Percentiles rank a stretch among this genome's conserved stretches.
Conservation (phyloP, 2,797 vertebrate species). For the Agapornis canus region DNA sequence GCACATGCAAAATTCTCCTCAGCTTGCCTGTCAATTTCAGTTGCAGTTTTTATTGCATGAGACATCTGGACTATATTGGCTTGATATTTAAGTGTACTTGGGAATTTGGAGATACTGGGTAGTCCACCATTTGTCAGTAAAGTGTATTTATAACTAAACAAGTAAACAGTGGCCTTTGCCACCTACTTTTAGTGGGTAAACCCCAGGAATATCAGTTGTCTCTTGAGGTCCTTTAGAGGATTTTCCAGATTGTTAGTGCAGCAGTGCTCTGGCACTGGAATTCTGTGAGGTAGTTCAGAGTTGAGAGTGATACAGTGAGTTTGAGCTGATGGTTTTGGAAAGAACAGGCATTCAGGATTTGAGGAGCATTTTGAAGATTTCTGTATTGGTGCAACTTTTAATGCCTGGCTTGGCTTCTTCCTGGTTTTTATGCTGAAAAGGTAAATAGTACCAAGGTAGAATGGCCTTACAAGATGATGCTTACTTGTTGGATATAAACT, state of each 20-base stretch:
- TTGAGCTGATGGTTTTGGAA: not conserved
- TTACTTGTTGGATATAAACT: not conserved
- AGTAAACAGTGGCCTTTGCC: not conserved
- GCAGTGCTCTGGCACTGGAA: not conserved
- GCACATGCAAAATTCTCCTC: not conserved
- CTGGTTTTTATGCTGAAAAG: not conserved
- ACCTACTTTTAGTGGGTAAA: not conserved
- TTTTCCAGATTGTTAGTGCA: not conserved
- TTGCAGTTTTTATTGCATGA: not conserved
- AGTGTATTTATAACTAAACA: not conserved
- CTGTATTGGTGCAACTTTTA: not conserved
- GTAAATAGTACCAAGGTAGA: not conserved
- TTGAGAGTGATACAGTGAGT: not conserved
- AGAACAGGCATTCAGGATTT: not conserved
- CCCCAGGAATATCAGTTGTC: not conserved
- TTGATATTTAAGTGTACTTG: not conserved
- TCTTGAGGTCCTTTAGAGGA: not conserved
- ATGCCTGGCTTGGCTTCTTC: not conserved
- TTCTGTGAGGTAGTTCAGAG: not conserved
- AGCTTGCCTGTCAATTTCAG: not conserved
- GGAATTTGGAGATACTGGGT: not conserved
- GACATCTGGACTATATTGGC: not conserved
- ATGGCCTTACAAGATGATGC: not conserved
- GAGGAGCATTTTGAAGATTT: not conserved
- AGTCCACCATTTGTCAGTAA: not conserved